phyloP scores from a whole-genome alignment of 2,888 invertebrate species.

The Auanema freiburgensis region DNA sequence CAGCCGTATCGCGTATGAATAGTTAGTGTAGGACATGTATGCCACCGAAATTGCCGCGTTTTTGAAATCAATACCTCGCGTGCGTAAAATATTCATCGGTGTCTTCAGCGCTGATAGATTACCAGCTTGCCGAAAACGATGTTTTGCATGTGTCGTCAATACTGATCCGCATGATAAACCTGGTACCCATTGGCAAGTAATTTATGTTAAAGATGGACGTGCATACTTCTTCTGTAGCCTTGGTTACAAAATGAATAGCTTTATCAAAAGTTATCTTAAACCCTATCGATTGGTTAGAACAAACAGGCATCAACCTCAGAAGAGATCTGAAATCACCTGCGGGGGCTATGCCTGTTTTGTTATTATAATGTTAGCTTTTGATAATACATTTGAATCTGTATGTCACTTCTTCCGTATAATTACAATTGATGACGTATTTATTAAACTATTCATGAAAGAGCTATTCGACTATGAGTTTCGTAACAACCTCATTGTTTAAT shows the following conservation, averaged over 20 bases:
- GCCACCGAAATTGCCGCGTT: background rate
- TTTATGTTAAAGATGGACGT: background rate
- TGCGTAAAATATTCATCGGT: background rate
- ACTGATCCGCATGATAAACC: constrained; percentile 1
- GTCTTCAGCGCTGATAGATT: background rate
- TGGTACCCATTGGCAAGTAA: background rate
- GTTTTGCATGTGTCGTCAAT: background rate
- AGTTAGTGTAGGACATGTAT: background rate
- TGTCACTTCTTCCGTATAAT: background rate
- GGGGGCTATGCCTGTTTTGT: background rate
- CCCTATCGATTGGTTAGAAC: background rate
- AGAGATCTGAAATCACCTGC: background rate
- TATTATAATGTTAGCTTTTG: background rate
- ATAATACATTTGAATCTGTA: background rate
- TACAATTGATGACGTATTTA: background rate
- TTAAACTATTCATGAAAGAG: too few species aligned
- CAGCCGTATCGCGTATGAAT: background rate
- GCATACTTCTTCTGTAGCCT: background rate
- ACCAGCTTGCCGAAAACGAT: background rate
- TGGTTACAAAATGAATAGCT: background rate
- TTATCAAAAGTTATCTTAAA: background rate
- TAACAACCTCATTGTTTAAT: too few species aligned
- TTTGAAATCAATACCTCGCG: background rate
- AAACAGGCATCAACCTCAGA: background rate
- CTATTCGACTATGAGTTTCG: too few species aligned